Evolutionary conservation across 2,113 vertebrate genomes (phyloP).

Genomic region (Formicarius rufipectus): DNA sequence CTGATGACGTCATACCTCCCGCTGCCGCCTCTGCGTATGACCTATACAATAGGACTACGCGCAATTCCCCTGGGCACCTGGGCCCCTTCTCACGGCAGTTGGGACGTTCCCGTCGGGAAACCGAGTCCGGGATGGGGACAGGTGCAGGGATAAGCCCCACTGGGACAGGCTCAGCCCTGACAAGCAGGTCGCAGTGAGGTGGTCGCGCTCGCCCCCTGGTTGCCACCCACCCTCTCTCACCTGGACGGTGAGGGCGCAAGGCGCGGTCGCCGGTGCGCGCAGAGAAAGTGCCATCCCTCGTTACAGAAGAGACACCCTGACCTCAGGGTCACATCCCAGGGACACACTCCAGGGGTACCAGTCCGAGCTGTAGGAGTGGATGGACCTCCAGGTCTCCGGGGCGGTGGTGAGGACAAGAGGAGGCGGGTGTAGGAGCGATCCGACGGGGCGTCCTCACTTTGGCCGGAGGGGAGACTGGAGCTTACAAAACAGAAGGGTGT

Average conservation of each 20-base stretch:
- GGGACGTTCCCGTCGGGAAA: not conserved
- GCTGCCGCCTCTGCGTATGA: not conserved
- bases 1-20: not conserved
- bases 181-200: not conserved
- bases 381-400: not conserved
- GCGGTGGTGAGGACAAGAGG: no score
- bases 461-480: not conserved
- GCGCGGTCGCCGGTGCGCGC: not conserved
- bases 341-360: not conserved
- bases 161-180: not conserved
- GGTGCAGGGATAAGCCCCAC: accelerated
- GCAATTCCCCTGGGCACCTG: not conserved
- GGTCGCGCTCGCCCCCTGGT: not conserved
- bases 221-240: not conserved
- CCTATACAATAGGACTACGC: not conserved
- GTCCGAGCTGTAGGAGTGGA: no score
- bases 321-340: no score
- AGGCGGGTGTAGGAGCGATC: not conserved
- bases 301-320: not conserved
- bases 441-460: not conserved
- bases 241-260: not conserved
- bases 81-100: not conserved
- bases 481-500: not conserved
- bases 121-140: no score
- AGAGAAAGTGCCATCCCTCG: not conserved